phyloP scores from a whole-genome alignment of 2,113 vertebrate genomes.

The Nestor notabilis region DNA sequence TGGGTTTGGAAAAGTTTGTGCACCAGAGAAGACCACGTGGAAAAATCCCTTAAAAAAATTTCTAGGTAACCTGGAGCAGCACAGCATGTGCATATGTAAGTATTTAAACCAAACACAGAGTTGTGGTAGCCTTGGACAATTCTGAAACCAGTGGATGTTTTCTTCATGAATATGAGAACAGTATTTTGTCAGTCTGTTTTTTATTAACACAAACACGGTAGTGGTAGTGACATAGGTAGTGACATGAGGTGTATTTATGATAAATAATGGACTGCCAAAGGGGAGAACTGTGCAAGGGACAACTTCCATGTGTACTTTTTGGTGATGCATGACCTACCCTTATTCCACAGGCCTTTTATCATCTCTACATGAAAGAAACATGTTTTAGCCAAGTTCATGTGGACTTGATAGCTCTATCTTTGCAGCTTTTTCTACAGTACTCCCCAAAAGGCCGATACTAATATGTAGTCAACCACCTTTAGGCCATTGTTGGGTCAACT shows the following conservation, averaged over 20 bases:
- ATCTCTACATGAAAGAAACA: background rate
- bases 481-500: background rate
- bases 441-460: background rate
- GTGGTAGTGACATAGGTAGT: background rate
- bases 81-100: background rate
- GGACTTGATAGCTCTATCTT: constrained; percentile 4
- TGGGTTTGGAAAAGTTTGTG: background rate
- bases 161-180: background rate
- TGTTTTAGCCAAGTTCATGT: background rate
- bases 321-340: background rate
- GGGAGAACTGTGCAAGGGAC: constrained; percentile 4
- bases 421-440: background rate
- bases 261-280: constrained; percentile 19
- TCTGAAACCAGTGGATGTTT: background rate
- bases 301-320: background rate
- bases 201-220: background rate
- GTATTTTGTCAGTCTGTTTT: background rate
- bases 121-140: background rate
- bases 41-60: background rate
- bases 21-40: background rate
- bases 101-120: background rate
- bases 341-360: constrained; percentile 14
- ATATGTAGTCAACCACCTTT: background rate
- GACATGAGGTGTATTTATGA: background rate
- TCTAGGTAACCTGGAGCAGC: background rate